Conservation (phyloP, 2,797 vertebrate species). For the Oceanodroma leucorhoa region DNA sequence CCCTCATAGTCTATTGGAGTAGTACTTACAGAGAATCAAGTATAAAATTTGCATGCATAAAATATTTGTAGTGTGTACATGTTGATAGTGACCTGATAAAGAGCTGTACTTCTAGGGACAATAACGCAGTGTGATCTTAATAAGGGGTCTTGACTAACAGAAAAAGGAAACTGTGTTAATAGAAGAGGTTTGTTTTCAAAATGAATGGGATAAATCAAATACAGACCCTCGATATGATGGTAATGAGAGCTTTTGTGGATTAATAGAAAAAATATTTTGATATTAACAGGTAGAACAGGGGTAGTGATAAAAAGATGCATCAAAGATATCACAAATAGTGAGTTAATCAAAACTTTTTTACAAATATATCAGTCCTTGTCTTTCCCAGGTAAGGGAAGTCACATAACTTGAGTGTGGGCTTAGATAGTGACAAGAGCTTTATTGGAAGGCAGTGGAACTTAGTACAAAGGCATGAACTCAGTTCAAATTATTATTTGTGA, state of each 20-base stretch:
- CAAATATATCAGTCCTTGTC: background rate
- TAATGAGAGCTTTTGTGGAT: background rate
- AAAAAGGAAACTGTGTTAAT: background rate
- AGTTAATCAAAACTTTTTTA: background rate
- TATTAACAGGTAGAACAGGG: background rate
- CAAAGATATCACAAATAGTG: background rate
- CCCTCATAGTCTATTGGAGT: background rate
- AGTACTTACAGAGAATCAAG: conserved; percentile 14
- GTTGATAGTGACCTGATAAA: conserved; percentile 3
- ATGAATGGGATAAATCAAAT: background rate
- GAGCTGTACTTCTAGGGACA: background rate
- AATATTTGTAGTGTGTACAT: background rate
- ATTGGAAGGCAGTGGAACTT: background rate
- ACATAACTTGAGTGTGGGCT: background rate
- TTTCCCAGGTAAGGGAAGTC: background rate
- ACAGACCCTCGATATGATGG: background rate
- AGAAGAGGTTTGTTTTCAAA: background rate
- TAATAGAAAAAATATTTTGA: background rate
- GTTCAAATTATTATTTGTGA: background rate
- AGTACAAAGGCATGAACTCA: background rate
- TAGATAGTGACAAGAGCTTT: background rate
- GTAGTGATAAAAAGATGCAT: background rate
- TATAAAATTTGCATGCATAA: conserved; percentile 13
- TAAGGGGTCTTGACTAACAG: background rate
- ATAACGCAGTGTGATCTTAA: background rate